A percentile compares a stretch with the other conserved stretches of the same genome.
Evolutionary conservation across 2,797 vertebrate species (phyloP).

Genomic region (Anguilla marmorata): DNA sequence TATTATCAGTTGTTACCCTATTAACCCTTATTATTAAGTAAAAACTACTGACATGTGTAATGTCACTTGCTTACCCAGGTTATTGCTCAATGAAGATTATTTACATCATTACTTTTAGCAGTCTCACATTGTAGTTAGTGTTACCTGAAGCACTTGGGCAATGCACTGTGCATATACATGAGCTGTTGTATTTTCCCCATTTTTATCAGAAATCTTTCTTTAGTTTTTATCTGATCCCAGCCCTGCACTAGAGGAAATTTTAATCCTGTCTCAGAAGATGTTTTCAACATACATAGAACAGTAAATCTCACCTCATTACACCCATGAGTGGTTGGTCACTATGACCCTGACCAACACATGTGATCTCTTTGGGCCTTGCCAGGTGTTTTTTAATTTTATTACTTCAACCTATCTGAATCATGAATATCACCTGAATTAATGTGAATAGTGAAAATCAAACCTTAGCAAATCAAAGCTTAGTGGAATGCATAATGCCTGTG

Average conservation of each 20-base stretch:
- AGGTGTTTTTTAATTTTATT: constrained; percentile 28
- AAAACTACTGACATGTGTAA: not conserved
- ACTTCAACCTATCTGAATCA: constrained; percentile 24
- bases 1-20: not conserved
- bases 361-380: not conserved
- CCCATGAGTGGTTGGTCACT: constrained; percentile 3
- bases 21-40: no score
- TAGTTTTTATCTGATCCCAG: constrained; percentile 18
- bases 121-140: not conserved
- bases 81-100: not conserved
- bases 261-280: constrained; percentile 30
- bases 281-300: constrained; percentile 15
- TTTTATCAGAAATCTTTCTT: constrained; percentile 19
- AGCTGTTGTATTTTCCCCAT: constrained; percentile 20
- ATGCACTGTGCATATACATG: constrained; percentile 15
- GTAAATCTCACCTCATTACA: constrained; percentile 13
- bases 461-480: not conserved
- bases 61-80: constrained; percentile 14
- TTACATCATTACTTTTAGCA: not conserved
- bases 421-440: constrained; percentile 6
- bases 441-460: constrained; percentile 16
- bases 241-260: constrained; percentile 22
- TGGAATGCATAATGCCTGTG: not conserved
- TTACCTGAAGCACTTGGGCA: not conserved
- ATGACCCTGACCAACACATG: not conserved